Evolutionary conservation across 2,888 invertebrate species (phyloP).

Genomic region (Hirtodrosophila confusa): DNA sequence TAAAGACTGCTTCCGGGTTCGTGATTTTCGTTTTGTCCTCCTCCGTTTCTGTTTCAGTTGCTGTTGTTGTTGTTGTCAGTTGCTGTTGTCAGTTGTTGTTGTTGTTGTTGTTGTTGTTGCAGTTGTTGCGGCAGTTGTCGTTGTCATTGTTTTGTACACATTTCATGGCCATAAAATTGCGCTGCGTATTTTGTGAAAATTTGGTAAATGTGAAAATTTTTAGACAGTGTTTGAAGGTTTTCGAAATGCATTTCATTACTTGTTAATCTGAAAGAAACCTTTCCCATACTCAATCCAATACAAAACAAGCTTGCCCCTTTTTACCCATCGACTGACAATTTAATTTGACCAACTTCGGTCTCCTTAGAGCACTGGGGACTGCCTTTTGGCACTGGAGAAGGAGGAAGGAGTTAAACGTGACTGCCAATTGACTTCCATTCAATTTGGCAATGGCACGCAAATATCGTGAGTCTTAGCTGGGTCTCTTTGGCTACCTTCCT

Average conservation of each 20-base stretch:
- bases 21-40: slow-evolving; percentile 81
- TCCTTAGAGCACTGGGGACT: slow-evolving; percentile 15
- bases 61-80: slow-evolving; percentile 20
- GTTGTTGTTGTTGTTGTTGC: slow-evolving; percentile 30
- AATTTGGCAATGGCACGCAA: slow-evolving; percentile 71
- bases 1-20: slow-evolving; percentile 81
- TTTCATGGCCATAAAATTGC: slow-evolving; percentile 71
- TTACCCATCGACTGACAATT: slow-evolving; percentile 58
- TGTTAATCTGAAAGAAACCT: slow-evolving; percentile 37
- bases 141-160: slow-evolving; percentile 71
- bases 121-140: slow-evolving; percentile 58
- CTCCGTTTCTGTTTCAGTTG: slow-evolving; percentile 5
- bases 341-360: slow-evolving; percentile 60
- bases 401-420: slow-evolving; percentile 60
- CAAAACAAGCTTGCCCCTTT: not conserved
- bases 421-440: slow-evolving; percentile 77
- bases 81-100: slow-evolving; percentile 7
- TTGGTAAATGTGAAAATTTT: slow-evolving; percentile 25
- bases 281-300: not conserved
- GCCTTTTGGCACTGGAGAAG: slow-evolving; percentile 18
- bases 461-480: slow-evolving; percentile 63
- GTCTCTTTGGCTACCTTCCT: slow-evolving; percentile 51
- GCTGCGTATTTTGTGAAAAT: slow-evolving; percentile 20
- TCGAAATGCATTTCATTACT: slow-evolving; percentile 60
- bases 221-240: slow-evolving; percentile 28